These are phyloP conservation scores for Lasioglossum morio DNA, from an alignment of 2,888 invertebrate species.

Conservation along the genomic window DNA sequence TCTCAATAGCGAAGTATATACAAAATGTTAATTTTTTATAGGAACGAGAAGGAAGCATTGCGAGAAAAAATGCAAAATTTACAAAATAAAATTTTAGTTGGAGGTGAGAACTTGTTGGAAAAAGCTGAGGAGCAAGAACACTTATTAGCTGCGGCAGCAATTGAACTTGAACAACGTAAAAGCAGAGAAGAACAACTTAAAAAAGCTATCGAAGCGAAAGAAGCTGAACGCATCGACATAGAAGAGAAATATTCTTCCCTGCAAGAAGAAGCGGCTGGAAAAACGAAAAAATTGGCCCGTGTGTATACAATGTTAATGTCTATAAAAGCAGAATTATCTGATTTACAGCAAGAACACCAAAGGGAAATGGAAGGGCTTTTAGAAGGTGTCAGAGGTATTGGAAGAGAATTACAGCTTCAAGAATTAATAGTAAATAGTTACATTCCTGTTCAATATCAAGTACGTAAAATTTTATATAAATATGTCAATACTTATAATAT, in stretches of 20 bases:
- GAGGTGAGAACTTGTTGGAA: constrained; percentile 98
- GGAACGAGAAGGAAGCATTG: constrained; percentile 92
- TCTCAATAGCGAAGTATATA: not conserved
- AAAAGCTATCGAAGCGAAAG: constrained; percentile 94
- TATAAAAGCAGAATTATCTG: constrained; percentile 93
- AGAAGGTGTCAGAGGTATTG: constrained; percentile 96
- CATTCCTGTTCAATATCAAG: constrained; percentile 97
- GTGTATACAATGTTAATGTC: constrained; percentile 95
- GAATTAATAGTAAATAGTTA: constrained; percentile 96
- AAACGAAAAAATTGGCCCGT: constrained; percentile 96
- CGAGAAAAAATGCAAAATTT: constrained; percentile 94
- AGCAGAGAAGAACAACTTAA: constrained; percentile 93
- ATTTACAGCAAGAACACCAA: constrained; percentile 97
- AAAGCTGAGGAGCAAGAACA: constrained; percentile 97
- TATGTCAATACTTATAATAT: not conserved
- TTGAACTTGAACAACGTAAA: constrained; percentile 92
- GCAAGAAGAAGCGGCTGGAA: constrained; percentile 97
- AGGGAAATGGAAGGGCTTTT: constrained; percentile 98
- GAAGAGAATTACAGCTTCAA: constrained; percentile 95
- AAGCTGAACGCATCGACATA: constrained; percentile 96
- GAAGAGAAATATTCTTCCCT: constrained; percentile 97
- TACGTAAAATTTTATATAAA: constrained; percentile 79
- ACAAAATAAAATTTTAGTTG: constrained; percentile 98
- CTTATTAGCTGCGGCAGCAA: constrained; percentile 94
- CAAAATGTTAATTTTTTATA: constrained; percentile 69